Conservation (phyloP, 1,140 invertebrate genomes). For the Schlechtendalia chinensis region DNA sequence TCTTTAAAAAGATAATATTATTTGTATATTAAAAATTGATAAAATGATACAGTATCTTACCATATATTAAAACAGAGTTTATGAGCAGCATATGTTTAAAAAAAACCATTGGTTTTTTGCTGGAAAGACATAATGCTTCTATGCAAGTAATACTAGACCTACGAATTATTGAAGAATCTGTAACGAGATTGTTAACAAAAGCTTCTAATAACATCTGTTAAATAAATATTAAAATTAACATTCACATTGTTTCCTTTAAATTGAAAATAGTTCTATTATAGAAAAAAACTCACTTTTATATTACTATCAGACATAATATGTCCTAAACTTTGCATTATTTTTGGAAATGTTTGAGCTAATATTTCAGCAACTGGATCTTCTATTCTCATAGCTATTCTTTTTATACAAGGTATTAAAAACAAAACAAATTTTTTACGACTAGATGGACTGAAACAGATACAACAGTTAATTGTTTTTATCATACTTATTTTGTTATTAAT, state of each 20-base stretch:
- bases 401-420: constrained; percentile 44
- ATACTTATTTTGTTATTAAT: neutral
- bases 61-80: constrained; percentile 35
- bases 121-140: constrained; percentile 35
- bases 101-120: constrained; percentile 41
- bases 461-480: neutral
- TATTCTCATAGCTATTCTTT: constrained; percentile 39
- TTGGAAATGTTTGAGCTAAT: constrained; percentile 39
- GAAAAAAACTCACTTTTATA: constrained; percentile 27
- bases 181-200: constrained; percentile 39
- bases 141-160: constrained; percentile 38
- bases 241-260: neutral
- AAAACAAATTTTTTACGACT: constrained; percentile 43
- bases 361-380: constrained; percentile 45
- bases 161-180: constrained; percentile 32
- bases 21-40: neutral
- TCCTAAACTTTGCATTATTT: constrained; percentile 43
- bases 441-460: constrained; percentile 15
- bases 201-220: constrained; percentile 29
- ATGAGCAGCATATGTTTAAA: constrained; percentile 35
- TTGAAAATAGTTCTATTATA: no score
- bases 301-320: constrained; percentile 48
- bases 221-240: neutral
- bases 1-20: neutral
- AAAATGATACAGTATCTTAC: neutral